Evolutionary conservation across 2,113 vertebrate species (phyloP), one percentile per base, ranked within the genome.

Genomic region (Trinectes maculatus): DNA sequence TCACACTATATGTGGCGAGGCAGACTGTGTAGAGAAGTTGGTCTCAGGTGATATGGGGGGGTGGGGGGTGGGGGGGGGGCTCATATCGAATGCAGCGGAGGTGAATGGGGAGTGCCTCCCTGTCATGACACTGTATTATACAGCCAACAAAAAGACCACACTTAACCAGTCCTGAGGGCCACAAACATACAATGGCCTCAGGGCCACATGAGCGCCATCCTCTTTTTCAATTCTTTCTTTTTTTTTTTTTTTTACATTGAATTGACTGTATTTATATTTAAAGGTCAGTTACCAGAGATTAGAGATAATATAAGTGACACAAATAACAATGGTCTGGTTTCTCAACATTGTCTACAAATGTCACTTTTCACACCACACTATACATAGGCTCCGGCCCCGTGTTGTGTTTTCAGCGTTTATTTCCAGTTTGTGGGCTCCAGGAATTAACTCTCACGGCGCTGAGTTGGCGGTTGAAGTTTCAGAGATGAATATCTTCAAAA

Each of bases 21-120:
- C n/a, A n/a, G n/a, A n/a, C n/a, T n/a, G n/a, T n/a, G n/a, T n/a
- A n/a, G n/a, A n/a, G n/a, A n/a, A n/a, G n/a, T n/a, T n/a, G n/a
- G n/a, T n/a, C n/a, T n/a, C n/a, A n/a, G n/a, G n/a, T n/a, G n/a
- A n/a, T n/a, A n/a, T n/a, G n/a, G n/a, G n/a, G n/a, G n/a, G n/a
- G n/a, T n/a, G n/a, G n/a, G n/a, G n/a, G n/a, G n/a, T n/a, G n/a
- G n/a, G n/a, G n/a, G n/a, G n/a, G n/a, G 54, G 63, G 63, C 70
- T 60, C 57, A 47, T 72, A 81, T 86, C 71, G 83, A 83, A 82
- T 26, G n/a, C 39, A 2, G 42, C 11, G 3, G 67, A 22, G 60
- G 58, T 64, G 60, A 87, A 82, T 48, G 49, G 48, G 47, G 44
- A 72, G 53, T 7, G 3, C 57, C 36, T 72, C 56, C 7, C 49